Evolutionary conservation across 2,888 invertebrate species (phyloP), one percentile per base, ranked within the genome.

Genomic region (Pseudococcus longispinus): DNA sequence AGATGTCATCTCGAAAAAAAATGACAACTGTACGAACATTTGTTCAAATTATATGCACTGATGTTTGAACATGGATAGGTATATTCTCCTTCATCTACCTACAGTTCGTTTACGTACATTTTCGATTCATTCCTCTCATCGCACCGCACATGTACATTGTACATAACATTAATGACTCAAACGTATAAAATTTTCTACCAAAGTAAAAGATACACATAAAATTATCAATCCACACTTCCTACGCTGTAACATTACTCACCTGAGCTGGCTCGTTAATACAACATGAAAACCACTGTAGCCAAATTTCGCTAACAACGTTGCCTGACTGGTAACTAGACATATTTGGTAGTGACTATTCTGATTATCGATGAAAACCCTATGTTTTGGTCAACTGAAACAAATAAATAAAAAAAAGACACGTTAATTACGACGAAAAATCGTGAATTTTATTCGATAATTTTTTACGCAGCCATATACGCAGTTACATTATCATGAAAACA

Each of bases 281-380:
- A 91, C 97, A 97, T 89, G 96, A 95, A 92, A 97, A 97, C 94
- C 96, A 96, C 90, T 97, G 96, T 89, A 96, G 93, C 96, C 96
- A 96, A 90, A 96, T 93, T 91, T 96, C 96, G 44, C 88, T 89
- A 32, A 88, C 88, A 87, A 88, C 87, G 86, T 88, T 89, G 84
- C 88, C 88, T 11, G 89, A 88, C 83, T 89, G 88, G 88, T 89
- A 89, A 44, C 89, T 89, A 1, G 89, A 89, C 88, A 89, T 89
- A 44, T 74, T 88, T 44, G 29, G 29, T 26, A 42, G 77, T 42
- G 42, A 20, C 29, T 70, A 70, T 42, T 85, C 74, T 74, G 46
- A 77, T 46, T 84, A 74, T 44, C 15, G 44, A 74, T 9, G 32
- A 77, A 51, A 51, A 65, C n/a, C 74, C 11, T 13, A 87, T 9